Evolutionary conservation across 2,888 invertebrate genomes (phyloP), one percentile per base, ranked within the genome.

Genomic region (Lycaena phlaeas): DNA sequence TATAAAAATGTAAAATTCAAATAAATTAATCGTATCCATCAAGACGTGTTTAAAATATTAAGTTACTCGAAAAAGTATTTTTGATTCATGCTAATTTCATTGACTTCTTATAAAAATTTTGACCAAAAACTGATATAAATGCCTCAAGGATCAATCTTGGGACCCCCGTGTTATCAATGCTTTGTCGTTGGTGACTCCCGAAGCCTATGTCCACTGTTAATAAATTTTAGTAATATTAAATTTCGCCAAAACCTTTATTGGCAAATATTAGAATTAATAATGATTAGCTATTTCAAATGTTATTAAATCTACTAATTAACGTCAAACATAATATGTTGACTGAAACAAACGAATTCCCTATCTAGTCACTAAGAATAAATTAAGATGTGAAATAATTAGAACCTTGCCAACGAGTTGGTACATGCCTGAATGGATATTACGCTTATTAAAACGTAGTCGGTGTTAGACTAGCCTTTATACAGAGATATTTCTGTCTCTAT

Each of bases 361-460:
- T 62, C 67, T 71, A 72, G 71, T 72, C 67, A 61, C 44, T 56
- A 56, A 52, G 43, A 48, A 41, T 18, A 18, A 34, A 11, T 10
- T 34, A 34, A 34, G 34, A 34, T 18, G 34, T 22, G 34, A 22
- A 29, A 9, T 14, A 29, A 22, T 27, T 30, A 44, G 36, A 37
- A 39, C 36, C 26, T 40, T 44, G 42, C 42, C 44, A 44, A 41
- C 28, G 49, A 51, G 40, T 50, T 38, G 39, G 40, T 57, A 45
- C 27, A 65, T 64, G 68, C 74, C 73, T 73, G 67, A 73, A 63
- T 57, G 67, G 69, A 67, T 61, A 69, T 65, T 75, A 78, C 77
- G 77, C 77, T 77, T 77, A 78, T 59, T 75, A 75, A 51, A 53
- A 53, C 50, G 51, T 49, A 52, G 47, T 52, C 41, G 41, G 36